phyloP scores from a whole-genome alignment of 1,140 invertebrate genomes.

The Sipha flava region DNA sequence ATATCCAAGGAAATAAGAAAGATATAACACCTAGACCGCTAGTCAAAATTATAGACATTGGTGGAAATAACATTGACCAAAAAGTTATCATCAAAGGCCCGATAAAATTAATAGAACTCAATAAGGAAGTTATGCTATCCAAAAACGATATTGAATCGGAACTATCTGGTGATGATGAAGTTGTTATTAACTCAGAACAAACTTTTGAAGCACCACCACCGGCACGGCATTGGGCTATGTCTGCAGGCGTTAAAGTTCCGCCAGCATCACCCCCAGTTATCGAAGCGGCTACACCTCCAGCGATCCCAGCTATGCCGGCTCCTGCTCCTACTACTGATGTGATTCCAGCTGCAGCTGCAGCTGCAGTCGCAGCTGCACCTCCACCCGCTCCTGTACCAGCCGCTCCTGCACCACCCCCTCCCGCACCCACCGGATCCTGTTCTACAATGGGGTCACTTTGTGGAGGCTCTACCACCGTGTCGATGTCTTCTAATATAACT shows the following conservation, averaged over 20 bases:
- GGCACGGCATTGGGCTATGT: neutral
- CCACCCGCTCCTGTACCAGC: slow-evolving; percentile 6
- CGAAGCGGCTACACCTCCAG: too few species aligned
- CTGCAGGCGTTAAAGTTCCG: neutral
- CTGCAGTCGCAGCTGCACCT: neutral
- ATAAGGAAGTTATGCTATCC: slow-evolving; percentile 34
- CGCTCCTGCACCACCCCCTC: neutral
- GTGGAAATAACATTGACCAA: slow-evolving; percentile 41
- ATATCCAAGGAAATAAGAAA: slow-evolving; percentile 40
- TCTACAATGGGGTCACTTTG: slow-evolving; percentile 22
- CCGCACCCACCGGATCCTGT: slow-evolving; percentile 12
- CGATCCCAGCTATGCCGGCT: neutral
- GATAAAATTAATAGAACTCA: slow-evolving; percentile 38
- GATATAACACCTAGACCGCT: slow-evolving; percentile 39
- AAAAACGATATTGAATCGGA: slow-evolving; percentile 18
- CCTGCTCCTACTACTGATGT: neutral
- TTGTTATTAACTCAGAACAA: neutral
- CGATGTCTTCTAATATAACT: slow-evolving; percentile 35
- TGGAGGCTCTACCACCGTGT: slow-evolving; percentile 10
- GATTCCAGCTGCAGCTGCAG: neutral
- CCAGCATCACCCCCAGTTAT: neutral
- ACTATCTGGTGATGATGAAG: neutral
- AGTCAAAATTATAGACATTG: slow-evolving; percentile 40
- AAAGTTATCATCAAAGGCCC: slow-evolving; percentile 40
- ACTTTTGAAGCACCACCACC: neutral